Base-by-base conservation (phyloP, 2,797 vertebrate genomes). In the Danio albolineatus region DNA sequence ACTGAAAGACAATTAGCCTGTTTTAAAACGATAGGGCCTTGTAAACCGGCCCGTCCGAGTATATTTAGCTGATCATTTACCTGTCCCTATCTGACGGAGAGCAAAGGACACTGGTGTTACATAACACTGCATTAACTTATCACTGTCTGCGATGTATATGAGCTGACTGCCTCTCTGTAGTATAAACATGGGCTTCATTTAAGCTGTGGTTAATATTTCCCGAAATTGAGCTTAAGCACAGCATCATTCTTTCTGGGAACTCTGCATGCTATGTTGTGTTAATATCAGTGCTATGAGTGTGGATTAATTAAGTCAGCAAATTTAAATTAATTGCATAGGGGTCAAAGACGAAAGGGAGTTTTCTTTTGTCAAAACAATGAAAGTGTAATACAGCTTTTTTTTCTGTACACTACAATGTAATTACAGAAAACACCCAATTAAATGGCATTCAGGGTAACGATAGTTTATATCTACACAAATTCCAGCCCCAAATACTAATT, bases 51-150 rank as follows among this genome's bases (percentile, higher is more conserved):
- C 36, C 17, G 43, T 69, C 38, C 10, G 36, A 44, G 46, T 53
- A 44, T 48, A 38, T 65, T 79, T 72, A 71, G 78, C 70, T 73
- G 38, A 79, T 79, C 78, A 72, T 53, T 65, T 62, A 72, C 69
- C 78, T 54, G 59, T 56, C 49, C 48, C 48, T 79, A 73, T 79
- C 69, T 65, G 17, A 72, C 79, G 17, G 10, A 14, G 78, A 56
- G 49, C 69, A 73, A 79, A 79, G 49, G 59, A 79, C 78, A 72
- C 39, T 17, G 39, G 39, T 16, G 46, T 79, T 73, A 73, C 2
- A 2, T 64, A 73, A 79, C 39, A 3, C 60, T 64, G 49, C 77
- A 48, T 56, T 36, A 43, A 72, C 57, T 70, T 69, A 60, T 71
- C 36, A 36, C 36, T 51, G 36, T 71, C 76, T 28, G 51, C 17